Evolutionary conservation across 2,113 vertebrate species (phyloP).

Genomic region (Tichodroma muraria): DNA sequence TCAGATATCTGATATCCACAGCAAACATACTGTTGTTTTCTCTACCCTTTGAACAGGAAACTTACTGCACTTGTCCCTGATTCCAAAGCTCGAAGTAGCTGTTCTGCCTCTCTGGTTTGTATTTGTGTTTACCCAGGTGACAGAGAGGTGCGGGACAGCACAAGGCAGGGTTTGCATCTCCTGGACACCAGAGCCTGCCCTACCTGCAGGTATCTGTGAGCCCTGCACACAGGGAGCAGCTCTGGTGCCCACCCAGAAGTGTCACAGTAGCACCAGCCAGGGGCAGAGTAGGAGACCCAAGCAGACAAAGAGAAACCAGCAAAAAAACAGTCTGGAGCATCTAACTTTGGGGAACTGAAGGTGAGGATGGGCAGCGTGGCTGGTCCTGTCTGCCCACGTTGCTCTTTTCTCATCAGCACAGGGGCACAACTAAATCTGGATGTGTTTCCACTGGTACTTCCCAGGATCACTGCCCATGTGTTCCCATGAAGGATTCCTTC

Average conservation of each 20-base stretch:
- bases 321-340: neutral
- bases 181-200: neutral
- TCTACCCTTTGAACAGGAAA: neutral
- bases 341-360: neutral
- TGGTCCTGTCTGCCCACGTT: neutral
- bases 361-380: neutral
- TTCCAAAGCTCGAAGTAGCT: neutral
- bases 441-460: neutral
- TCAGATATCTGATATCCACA: neutral
- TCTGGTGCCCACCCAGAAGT: neutral
- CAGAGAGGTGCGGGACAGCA: neutral
- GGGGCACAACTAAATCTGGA: neutral
- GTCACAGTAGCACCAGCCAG: neutral
- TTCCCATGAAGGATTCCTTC: too few relatives aligned
- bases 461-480: too few relatives aligned
- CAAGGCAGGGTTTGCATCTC: neutral
- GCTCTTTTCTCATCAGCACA: neutral
- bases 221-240: accelerated
- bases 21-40: neutral
- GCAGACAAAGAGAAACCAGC: neutral
- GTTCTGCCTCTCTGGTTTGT: neutral
- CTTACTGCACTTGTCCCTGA: neutral
- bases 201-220: neutral
- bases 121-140: neutral
- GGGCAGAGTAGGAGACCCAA: neutral